A percentile compares a stretch with the other conserved stretches of the same genome.
These are phyloP conservation scores for Campylorhamphus procurvoides DNA, from an alignment of 2,113 vertebrate species.

Conservation along the genomic window DNA sequence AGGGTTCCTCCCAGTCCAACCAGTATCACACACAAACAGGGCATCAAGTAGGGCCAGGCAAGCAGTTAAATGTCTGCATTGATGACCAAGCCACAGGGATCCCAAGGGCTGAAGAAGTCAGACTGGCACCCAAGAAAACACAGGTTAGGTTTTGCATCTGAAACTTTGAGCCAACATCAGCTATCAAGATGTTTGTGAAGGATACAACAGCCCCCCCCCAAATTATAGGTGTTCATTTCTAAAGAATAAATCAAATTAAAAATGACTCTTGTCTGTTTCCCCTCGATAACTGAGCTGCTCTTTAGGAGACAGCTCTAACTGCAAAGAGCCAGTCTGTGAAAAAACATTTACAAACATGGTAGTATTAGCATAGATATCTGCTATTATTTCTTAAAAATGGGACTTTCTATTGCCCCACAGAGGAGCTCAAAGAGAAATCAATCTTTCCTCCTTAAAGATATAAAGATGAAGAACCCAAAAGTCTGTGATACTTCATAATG, in stretches of 20 bases:
- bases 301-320: neutral
- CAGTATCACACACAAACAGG: fast-evolving
- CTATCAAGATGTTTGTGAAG: neutral
- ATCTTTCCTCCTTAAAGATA: neutral
- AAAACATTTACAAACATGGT: neutral
- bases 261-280: neutral
- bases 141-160: neutral
- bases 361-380: neutral
- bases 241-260: neutral
- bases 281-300: neutral
- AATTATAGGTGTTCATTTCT: neutral
- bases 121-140: neutral
- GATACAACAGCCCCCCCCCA: neutral
- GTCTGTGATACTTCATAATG: neutral
- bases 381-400: neutral
- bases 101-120: neutral
- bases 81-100: neutral
- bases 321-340: neutral
- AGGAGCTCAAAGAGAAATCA: neutral
- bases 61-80: neutral
- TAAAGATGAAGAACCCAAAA: neutral
- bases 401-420: neutral
- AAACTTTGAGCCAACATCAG: neutral
- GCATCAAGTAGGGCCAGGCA: neutral
- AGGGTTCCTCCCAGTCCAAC: neutral